phyloP scores from a whole-genome alignment of 2,113 vertebrate species.

The Corythornis madagascariensis region DNA sequence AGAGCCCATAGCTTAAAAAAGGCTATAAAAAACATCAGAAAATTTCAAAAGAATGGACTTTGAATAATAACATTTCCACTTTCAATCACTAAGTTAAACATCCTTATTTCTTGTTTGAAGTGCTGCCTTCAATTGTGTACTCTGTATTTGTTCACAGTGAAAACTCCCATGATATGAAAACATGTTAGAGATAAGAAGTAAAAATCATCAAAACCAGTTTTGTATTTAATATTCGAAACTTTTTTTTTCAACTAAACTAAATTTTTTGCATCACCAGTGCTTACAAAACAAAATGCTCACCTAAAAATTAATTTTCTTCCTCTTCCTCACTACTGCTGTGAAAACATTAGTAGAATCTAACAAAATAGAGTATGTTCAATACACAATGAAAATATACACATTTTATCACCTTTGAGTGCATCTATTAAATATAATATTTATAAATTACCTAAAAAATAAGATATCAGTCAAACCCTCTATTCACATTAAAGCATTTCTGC shows the following conservation, averaged over 20 bases:
- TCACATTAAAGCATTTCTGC: neutral
- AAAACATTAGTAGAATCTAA: neutral
- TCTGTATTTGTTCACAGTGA: neutral
- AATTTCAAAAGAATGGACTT: slow-evolving; percentile 12
- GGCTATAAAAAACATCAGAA: slow-evolving; percentile 2
- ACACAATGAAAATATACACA: neutral
- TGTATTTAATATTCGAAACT: neutral
- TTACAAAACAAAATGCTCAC: neutral
- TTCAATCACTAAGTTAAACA: slow-evolving; percentile 46
- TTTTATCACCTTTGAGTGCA: neutral
- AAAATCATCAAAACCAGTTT: neutral
- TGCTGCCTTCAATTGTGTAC: slow-evolving; percentile 1
- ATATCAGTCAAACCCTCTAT: neutral
- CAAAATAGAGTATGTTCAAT: neutral
- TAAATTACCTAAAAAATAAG: neutral
- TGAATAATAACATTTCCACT: slow-evolving; percentile 12
- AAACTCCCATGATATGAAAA: neutral
- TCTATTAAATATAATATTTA: neutral
- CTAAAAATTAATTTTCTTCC: neutral
- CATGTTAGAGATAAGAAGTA: neutral
- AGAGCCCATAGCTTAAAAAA: neutral
- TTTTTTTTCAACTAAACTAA: neutral
- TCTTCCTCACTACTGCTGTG: neutral
- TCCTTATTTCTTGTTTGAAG: slow-evolving; percentile 40
- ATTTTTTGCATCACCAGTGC: neutral